phyloP scores from a whole-genome alignment of 2,113 vertebrate species.

The Maccullochella peelii region DNA sequence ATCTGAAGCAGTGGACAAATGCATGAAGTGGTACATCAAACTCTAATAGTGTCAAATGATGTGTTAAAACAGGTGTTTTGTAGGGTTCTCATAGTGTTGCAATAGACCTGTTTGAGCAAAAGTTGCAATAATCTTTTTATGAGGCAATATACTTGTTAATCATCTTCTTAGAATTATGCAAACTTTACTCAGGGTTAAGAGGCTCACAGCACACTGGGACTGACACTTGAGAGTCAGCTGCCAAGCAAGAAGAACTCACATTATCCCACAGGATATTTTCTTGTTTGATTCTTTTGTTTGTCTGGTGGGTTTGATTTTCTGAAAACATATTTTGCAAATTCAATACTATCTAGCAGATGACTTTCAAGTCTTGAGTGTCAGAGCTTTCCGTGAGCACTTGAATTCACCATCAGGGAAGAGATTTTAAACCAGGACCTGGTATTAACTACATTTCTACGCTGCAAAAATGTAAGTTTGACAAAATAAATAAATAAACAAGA shows the following conservation, averaged over 20 bases:
- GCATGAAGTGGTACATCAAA: too few relatives aligned
- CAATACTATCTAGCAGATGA: background rate
- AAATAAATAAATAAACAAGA: background rate
- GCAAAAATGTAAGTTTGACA: background rate
- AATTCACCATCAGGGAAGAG: background rate
- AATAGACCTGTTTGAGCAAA: background rate
- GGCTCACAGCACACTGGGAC: background rate
- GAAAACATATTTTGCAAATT: background rate
- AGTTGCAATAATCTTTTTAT: conserved; percentile 1
- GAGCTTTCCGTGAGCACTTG: background rate
- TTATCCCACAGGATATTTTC: background rate
- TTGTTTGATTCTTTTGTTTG: background rate
- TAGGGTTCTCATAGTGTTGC: background rate
- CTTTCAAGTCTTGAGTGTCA: background rate
- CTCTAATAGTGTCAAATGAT: background rate
- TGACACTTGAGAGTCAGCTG: conserved; percentile 7
- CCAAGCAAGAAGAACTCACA: background rate
- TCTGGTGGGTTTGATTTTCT: background rate
- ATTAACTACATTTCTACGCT: background rate
- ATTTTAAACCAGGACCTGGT: background rate
- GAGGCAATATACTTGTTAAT: conserved; percentile 21
- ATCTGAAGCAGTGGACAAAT: background rate
- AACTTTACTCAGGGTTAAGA: conserved; percentile 23
- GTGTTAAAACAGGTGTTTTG: background rate
- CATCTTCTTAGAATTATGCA: conserved; percentile 25